These are phyloP conservation scores for Urocynchramus pylzowi DNA, from an alignment of 2,113 vertebrate species.

Conservation along the genomic window DNA sequence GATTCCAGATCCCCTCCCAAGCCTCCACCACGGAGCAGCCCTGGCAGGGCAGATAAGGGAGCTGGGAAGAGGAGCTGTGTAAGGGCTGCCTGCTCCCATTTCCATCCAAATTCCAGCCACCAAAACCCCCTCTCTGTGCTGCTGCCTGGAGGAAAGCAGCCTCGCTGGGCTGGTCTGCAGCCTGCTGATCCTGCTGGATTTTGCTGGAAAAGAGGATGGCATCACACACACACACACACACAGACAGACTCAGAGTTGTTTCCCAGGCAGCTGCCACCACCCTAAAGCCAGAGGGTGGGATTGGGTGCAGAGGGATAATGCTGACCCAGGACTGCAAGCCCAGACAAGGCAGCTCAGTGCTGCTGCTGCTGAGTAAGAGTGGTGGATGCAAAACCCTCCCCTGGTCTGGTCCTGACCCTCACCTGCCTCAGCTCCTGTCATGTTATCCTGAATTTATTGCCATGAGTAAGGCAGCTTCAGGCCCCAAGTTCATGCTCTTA, in stretches of 20 bases:
- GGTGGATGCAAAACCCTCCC: background rate
- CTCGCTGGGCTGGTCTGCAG: background rate
- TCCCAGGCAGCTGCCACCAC: background rate
- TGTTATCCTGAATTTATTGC: background rate
- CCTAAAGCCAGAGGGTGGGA: conserved; percentile 15
- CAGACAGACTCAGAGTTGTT: background rate
- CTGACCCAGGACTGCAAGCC: conserved; percentile 46
- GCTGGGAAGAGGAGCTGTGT: background rate
- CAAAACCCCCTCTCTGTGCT: rapidly evolving
- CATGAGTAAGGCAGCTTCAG: background rate
- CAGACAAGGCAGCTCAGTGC: background rate
- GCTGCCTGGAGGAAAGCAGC: background rate
- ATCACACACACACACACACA: background rate
- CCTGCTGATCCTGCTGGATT: background rate
- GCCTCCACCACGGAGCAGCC: background rate
- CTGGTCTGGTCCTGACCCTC: background rate
- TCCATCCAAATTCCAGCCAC: background rate
- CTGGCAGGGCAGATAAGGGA: background rate
- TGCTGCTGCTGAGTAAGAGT: background rate
- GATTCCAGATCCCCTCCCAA: background rate
- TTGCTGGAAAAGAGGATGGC: background rate
- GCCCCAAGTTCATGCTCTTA: background rate
- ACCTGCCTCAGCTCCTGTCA: background rate
- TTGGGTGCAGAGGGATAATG: background rate
- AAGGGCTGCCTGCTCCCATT: background rate